phyloP scores from a whole-genome alignment of 2,888 invertebrate species.

The Drosophila buzzatii region DNA sequence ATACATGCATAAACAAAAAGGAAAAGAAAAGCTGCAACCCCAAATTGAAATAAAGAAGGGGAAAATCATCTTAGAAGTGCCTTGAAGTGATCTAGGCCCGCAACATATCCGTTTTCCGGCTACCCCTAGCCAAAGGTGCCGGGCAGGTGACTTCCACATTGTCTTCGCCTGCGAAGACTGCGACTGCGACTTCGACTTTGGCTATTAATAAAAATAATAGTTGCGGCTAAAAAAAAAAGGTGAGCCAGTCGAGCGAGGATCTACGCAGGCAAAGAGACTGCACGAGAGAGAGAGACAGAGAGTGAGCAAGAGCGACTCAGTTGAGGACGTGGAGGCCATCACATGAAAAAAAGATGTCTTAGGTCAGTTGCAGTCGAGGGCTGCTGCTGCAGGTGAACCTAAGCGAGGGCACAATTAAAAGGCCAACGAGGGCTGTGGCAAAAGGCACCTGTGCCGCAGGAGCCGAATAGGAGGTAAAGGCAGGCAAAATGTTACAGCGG shows the following conservation, averaged over 20 bases:
- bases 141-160: slow-evolving; percentile 77
- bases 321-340: slow-evolving; percentile 66
- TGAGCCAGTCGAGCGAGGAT: slow-evolving; percentile 53
- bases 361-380: slow-evolving; percentile 75
- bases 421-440: slow-evolving; percentile 52
- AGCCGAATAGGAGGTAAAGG: slow-evolving; percentile 40
- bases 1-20: slow-evolving; percentile 35
- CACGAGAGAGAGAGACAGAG: neutral
- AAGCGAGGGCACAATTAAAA: slow-evolving; percentile 74
- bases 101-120: slow-evolving; percentile 76
- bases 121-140: slow-evolving; percentile 71
- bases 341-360: slow-evolving; percentile 83
- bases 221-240: slow-evolving; percentile 71
- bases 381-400: slow-evolving; percentile 66
- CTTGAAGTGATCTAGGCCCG: slow-evolving; percentile 44
- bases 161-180: slow-evolving; percentile 60
- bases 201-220: slow-evolving; percentile 84
- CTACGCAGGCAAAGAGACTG: neutral
- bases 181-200: slow-evolving; percentile 60
- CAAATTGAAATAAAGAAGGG: slow-evolving; percentile 39
- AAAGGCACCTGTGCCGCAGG: slow-evolving; percentile 72
- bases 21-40: slow-evolving; percentile 63
- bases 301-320: slow-evolving; percentile 8
- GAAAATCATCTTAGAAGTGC: slow-evolving; percentile 69
- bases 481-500: slow-evolving; percentile 71